Evolutionary conservation across 2,888 invertebrate species (phyloP).

Genomic region (Slavum lentiscoides): DNA sequence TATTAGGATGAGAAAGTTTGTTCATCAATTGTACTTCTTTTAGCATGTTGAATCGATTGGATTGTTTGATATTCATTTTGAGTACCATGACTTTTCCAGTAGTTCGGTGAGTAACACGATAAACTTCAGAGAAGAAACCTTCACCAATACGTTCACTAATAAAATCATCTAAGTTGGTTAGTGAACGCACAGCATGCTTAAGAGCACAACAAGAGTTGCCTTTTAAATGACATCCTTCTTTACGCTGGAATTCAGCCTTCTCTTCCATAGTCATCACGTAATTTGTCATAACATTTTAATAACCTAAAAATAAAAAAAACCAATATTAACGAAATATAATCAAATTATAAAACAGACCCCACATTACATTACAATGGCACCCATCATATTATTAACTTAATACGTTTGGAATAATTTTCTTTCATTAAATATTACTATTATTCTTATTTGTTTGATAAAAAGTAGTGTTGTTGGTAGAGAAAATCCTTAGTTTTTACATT

Average conservation of each 20-base stretch:
- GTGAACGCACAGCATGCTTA: conserved; percentile 85
- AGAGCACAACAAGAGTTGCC: conserved; percentile 86
- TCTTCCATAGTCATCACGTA: conserved; percentile 44
- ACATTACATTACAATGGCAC: no score
- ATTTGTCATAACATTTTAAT: conserved; percentile 50
- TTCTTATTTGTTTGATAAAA: no score
- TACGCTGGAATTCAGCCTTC: conserved; percentile 41
- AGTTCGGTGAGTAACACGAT: conserved; percentile 90
- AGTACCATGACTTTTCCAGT: conserved; percentile 95
- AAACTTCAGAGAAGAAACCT: conserved; percentile 97
- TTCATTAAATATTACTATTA: no score
- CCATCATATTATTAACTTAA: no score
- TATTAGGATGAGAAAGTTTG: conserved; percentile 90
- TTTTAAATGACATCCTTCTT: conserved; percentile 62
- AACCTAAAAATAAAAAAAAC: conserved; percentile 18
- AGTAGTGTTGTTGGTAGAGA: no score
- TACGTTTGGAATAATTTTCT: no score
- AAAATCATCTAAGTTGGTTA: conserved; percentile 93
- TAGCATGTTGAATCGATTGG: conserved; percentile 93
- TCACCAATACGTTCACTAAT: conserved; percentile 88
- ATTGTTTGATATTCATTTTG: conserved; percentile 92
- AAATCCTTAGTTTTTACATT: no score
- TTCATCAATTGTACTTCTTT: conserved; percentile 97
- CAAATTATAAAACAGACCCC: no score
- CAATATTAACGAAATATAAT: no score